These are phyloP conservation scores for Wiebesia pumilae DNA, from an alignment of 1,140 invertebrate genomes.

Conservation along the genomic window DNA sequence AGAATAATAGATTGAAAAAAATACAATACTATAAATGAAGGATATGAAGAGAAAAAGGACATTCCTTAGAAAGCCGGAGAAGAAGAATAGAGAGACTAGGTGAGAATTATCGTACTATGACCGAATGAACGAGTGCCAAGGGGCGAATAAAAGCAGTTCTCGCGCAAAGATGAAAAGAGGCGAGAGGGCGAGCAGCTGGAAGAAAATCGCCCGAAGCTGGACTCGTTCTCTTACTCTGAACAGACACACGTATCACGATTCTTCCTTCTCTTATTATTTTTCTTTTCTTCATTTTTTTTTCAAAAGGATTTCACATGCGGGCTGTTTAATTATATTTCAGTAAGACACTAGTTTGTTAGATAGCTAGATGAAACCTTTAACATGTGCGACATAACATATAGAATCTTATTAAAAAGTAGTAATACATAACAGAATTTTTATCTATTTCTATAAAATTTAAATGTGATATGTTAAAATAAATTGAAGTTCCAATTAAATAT, in stretches of 20 bases:
- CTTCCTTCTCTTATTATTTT: not conserved
- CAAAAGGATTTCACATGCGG: not conserved
- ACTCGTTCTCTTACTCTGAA: not conserved
- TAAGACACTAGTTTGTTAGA: not conserved
- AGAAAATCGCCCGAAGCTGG: slow-evolving; percentile 32
- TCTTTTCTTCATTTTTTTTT: not conserved
- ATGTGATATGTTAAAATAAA: too few species aligned
- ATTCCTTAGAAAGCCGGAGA: slow-evolving; percentile 2
- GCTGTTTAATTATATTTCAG: slow-evolving; percentile 37
- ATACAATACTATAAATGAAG: not conserved
- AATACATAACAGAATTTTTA: too few species aligned
- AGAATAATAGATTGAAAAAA: slow-evolving; percentile 3
- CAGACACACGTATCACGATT: not conserved
- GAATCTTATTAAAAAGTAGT: too few species aligned
- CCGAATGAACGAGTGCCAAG: slow-evolving; percentile 40
- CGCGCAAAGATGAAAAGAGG: slow-evolving; percentile 45
- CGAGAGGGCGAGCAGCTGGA: slow-evolving; percentile 8
- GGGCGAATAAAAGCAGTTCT: not conserved
- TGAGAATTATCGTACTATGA: slow-evolving; percentile 41
- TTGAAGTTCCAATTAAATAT: too few species aligned
- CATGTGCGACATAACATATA: too few species aligned
- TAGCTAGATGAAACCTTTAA: too few species aligned
- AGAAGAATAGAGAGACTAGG: slow-evolving; percentile 15
- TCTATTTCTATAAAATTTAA: too few species aligned
- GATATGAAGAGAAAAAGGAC: not conserved